Evolutionary conservation across 1,140 invertebrate genomes (phyloP), one percentile per base, ranked within the genome.

Genomic region (Ctenoplectra terminalis): DNA sequence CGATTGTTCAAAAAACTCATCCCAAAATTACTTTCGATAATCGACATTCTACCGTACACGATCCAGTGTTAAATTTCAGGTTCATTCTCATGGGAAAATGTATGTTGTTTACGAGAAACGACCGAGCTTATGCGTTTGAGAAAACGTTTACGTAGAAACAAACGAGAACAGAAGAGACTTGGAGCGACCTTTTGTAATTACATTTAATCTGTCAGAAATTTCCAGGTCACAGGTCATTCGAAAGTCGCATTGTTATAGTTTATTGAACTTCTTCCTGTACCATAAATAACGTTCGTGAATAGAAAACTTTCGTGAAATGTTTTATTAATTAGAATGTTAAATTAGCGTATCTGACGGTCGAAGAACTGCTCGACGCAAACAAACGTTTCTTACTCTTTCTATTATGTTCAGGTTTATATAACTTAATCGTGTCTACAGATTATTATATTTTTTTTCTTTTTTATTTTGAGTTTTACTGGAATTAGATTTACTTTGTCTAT

Each of bases 161-260:
- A 67, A 43, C 26, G 43, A 29, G 64, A 66, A 66, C 29, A 40
- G 63, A 46, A 11, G 8, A 29, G 63, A 48, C 23, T 37, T 1
- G 34, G 2, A n/a, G 31, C 34, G 60, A 61, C 20, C 23, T 67
- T 29, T 26, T 23, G 1, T 48, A 48, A 67, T 67, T 43, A 31
- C 43, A 29, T 67, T 67, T 67, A 67, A 67, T 48, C 48, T 11
- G 17, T 11, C 26, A 20, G 64, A 67, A 46, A 67, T 67, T 67
- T 67, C 64, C 64, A 67, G 43, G 43, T 43, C 20, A 48, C 8
- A 11, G 43, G 64, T 67, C 40, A 31, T 46, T 48, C 64, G 64
- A 67, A 67, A 67, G 64, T 67, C 23, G 8, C 64, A 48, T 67
- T 67, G 64, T 67, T 60, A 60, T 20, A 34, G 58, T 60, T 29